Percentiles rank a stretch among this genome's conserved stretches.
phyloP scores from a whole-genome alignment of 2,888 invertebrate genomes.

The Salpingus planirostris region DNA sequence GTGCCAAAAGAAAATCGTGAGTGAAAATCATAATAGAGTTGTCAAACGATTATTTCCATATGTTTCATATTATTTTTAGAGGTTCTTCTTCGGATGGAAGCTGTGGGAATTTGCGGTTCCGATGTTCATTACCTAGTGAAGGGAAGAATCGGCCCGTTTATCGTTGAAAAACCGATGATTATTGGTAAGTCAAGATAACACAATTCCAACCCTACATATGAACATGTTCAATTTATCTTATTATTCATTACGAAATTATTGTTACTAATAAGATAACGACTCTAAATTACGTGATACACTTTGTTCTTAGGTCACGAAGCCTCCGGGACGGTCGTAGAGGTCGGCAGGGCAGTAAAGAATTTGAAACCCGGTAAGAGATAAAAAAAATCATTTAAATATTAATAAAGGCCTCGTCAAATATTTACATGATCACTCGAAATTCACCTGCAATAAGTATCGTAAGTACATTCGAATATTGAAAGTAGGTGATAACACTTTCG shows the following conservation, averaged over 20 bases:
- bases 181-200: constrained; percentile 51
- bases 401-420: too few relatives aligned
- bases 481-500: too few relatives aligned
- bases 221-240: constrained; percentile 1
- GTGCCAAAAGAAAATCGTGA: constrained; percentile 68
- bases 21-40: constrained; percentile 23
- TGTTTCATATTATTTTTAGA: constrained; percentile 46
- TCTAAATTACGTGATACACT: background rate
- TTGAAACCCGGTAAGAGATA: constrained; percentile 37
- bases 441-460: too few relatives aligned
- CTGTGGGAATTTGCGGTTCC: constrained; percentile 94
- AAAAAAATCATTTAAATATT: too few relatives aligned
- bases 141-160: constrained; percentile 80
- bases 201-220: background rate
- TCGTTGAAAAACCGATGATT: constrained; percentile 82
- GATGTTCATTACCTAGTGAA: constrained; percentile 88
- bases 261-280: too few relatives aligned
- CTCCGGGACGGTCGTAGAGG: constrained; percentile 67
- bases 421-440: too few relatives aligned
- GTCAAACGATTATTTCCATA: background rate
- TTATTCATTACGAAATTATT: too few relatives aligned
- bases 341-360: constrained; percentile 61
- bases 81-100: constrained; percentile 79
- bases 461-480: too few relatives aligned
- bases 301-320: constrained; percentile 72